Conservation (phyloP, 2,113 vertebrate genomes). For the Polyodon spathula region DNA sequence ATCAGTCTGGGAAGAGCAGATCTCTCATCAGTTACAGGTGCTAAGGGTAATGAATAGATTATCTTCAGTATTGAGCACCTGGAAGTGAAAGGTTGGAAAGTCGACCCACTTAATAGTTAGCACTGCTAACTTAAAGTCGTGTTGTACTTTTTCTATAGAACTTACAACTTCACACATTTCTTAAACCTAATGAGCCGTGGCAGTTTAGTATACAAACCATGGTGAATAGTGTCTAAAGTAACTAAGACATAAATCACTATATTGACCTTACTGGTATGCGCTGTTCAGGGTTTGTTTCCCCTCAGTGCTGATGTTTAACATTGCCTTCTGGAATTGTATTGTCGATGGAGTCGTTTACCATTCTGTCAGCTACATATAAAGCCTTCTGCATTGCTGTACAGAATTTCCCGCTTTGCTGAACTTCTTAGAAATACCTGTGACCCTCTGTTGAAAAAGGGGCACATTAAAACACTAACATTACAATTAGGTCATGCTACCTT, state of each 20-base stretch:
- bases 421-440: background rate
- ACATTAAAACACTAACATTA: background rate
- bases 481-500: no score
- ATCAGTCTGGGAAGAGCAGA: no score
- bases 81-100: no score
- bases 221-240: slow-evolving; percentile 18
- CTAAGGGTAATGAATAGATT: no score
- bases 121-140: slow-evolving; percentile 39
- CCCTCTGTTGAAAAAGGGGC: background rate
- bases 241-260: slow-evolving; percentile 21
- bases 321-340: slow-evolving; percentile 15
- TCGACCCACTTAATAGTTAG: no score
- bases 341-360: slow-evolving; percentile 26
- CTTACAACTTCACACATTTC: slow-evolving; percentile 43
- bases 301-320: background rate
- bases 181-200: slow-evolving; percentile 39
- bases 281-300: slow-evolving; percentile 13
- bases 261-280: slow-evolving; percentile 12
- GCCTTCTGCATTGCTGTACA: background rate
- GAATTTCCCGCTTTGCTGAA: background rate
- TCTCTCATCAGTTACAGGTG: no score
- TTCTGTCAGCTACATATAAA: slow-evolving; percentile 16
- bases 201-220: slow-evolving; percentile 33
- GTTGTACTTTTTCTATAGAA: slow-evolving; percentile 42
- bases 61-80: no score